Conservation (phyloP, 2,797 vertebrate genomes). For the Melanogrammus aeglefinus region DNA sequence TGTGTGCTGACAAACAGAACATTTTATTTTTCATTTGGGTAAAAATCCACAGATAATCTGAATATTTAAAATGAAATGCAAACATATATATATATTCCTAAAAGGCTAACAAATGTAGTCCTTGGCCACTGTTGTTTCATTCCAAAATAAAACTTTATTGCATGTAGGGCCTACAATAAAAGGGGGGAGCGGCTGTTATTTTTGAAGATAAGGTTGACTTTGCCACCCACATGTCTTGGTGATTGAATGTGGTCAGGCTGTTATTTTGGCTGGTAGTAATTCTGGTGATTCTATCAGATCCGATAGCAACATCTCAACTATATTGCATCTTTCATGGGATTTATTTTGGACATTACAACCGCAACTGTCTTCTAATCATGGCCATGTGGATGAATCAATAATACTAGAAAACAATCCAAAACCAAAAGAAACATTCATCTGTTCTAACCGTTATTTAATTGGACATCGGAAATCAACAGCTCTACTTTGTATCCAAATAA, state of each 20-base stretch:
- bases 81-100: no score
- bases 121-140: background rate
- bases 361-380: background rate
- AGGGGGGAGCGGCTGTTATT: background rate
- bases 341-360: background rate
- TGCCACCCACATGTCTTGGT: background rate
- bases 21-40: no score
- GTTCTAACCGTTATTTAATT: constrained; percentile 20
- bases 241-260: background rate
- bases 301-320: no score
- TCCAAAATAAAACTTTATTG: background rate
- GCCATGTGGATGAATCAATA: constrained; percentile 4
- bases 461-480: constrained; percentile 37
- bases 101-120: background rate
- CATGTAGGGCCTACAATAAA: background rate
- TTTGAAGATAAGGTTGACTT: background rate
- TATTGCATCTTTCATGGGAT: background rate
- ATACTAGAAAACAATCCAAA: constrained; percentile 4
- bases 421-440: constrained; percentile 16
- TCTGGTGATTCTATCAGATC: no score
- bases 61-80: no score
- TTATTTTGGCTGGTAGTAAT: background rate
- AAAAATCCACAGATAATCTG: no score
- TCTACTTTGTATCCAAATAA: constrained; percentile 45
- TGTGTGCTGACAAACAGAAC: no score